These are phyloP conservation scores for Crocallis elinguaria DNA, from an alignment of 2,888 invertebrate genomes.

Conservation along the genomic window DNA sequence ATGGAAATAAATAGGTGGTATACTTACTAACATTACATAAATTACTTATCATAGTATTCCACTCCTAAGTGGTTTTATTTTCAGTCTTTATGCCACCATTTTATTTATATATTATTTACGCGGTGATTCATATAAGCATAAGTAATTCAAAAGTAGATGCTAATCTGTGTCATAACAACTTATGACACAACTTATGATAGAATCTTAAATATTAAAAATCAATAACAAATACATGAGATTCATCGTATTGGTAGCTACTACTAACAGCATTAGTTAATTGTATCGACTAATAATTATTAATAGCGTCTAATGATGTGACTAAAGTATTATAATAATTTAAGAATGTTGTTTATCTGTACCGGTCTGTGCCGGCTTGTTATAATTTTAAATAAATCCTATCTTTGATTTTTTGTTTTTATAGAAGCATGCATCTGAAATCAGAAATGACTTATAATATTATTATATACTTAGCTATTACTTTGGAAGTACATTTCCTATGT, in stretches of 20 bases:
- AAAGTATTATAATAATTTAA: conserved; percentile 12
- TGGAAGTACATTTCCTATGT: too few relatives aligned
- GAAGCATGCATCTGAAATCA: too few relatives aligned
- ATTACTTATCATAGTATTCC: too few relatives aligned
- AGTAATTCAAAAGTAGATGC: background rate
- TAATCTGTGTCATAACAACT: conserved; percentile 4
- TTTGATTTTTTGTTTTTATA: too few relatives aligned
- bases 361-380: background rate
- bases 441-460: too few relatives aligned
- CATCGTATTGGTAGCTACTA: background rate
- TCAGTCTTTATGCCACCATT: too few relatives aligned
- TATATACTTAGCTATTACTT: too few relatives aligned
- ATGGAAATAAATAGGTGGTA: too few relatives aligned
- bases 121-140: background rate
- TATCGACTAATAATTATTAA: conserved; percentile 3
- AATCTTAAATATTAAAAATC: conserved; percentile 5
- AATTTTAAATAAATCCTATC: too few relatives aligned
- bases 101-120: conserved; percentile 1
- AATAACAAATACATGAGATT: conserved; percentile 8
- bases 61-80: too few relatives aligned
- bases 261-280: conserved; percentile 4
- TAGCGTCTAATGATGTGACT: conserved; percentile 7
- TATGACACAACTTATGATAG: background rate
- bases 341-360: conserved; percentile 3
- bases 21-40: too few relatives aligned